Evolutionary conservation across 2,113 vertebrate genomes (phyloP).

Genomic region (Grallaria varia): DNA sequence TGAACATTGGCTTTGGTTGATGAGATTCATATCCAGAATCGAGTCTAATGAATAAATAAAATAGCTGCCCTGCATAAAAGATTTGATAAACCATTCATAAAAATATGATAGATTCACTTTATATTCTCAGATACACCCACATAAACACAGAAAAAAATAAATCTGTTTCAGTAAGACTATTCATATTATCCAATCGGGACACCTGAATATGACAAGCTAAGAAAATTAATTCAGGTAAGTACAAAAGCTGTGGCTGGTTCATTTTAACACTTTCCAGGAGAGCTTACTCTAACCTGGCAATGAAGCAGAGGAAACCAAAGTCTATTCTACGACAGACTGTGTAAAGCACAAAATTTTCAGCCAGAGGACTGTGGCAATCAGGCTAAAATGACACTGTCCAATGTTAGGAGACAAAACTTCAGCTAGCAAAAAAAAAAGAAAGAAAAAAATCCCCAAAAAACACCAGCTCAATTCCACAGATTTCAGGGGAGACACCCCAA

Average conservation of each 20-base stretch:
- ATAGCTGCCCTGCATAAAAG: not conserved
- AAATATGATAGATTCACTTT: not conserved
- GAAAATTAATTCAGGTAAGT: not conserved
- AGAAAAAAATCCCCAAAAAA: not conserved
- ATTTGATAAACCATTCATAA: not conserved
- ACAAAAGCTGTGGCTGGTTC: not conserved
- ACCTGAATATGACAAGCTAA: not conserved
- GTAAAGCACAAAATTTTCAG: not conserved
- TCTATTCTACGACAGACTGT: not conserved
- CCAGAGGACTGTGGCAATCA: not conserved
- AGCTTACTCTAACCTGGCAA: not conserved
- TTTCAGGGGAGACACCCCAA: not conserved
- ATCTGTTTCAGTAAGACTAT: not conserved
- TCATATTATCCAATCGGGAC: not conserved
- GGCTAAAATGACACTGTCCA: not conserved
- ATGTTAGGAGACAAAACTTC: not conserved
- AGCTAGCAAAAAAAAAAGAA: not conserved
- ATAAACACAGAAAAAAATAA: not conserved
- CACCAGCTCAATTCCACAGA: not conserved
- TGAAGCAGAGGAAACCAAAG: not conserved
- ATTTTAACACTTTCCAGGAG: not conserved
- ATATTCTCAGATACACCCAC: not conserved
- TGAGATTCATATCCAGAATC: not conserved
- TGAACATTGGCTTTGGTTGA: not conserved
- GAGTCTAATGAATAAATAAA: constrained; percentile 1